Conservation (phyloP, 2,797 vertebrate genomes). For the Halcyon leucocephala region DNA sequence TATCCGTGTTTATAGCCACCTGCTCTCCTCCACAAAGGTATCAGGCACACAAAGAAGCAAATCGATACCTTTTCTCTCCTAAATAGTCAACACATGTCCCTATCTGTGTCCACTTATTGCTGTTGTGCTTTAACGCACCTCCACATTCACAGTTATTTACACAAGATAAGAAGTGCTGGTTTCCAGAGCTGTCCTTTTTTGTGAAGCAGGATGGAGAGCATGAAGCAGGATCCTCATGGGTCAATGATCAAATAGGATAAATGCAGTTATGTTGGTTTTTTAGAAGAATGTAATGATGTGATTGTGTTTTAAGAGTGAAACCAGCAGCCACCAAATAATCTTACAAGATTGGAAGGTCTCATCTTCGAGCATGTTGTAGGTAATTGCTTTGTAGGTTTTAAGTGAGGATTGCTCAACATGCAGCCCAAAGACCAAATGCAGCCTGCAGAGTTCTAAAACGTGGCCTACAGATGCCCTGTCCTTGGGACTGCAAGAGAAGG, state of each 20-base stretch:
- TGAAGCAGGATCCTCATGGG: slow-evolving; percentile 54
- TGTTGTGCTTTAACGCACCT: slow-evolving; percentile 52
- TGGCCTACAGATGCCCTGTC: slow-evolving; percentile 66
- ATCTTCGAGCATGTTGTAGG: slow-evolving; percentile 64
- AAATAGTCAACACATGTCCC: slow-evolving; percentile 8
- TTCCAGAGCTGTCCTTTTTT: slow-evolving; percentile 39
- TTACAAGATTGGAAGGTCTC: slow-evolving; percentile 68
- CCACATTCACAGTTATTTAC: slow-evolving; percentile 32
- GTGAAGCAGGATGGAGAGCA: slow-evolving; percentile 34
- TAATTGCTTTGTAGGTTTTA: slow-evolving; percentile 75
- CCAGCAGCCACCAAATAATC: slow-evolving; percentile 68
- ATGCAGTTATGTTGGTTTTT: slow-evolving; percentile 51
- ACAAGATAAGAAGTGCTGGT: slow-evolving; percentile 30
- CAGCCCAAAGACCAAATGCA: slow-evolving; percentile 64
- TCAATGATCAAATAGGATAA: slow-evolving; percentile 71
- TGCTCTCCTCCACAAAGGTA: slow-evolving; percentile 18
- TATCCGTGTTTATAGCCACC: not conserved
- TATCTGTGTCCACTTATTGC: not conserved
- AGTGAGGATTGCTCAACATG: slow-evolving; percentile 74
- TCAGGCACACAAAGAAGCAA: slow-evolving; percentile 10
- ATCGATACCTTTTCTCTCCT: slow-evolving; percentile 39
- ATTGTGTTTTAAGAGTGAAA: slow-evolving; percentile 56
- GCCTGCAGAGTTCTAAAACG: slow-evolving; percentile 71
- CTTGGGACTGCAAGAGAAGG: slow-evolving; percentile 70
- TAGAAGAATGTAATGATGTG: slow-evolving; percentile 55